A percentile compares a stretch with the other conserved stretches of the same genome.
phyloP scores from a whole-genome alignment of 2,797 vertebrate species.

The Acomys russatus region DNA sequence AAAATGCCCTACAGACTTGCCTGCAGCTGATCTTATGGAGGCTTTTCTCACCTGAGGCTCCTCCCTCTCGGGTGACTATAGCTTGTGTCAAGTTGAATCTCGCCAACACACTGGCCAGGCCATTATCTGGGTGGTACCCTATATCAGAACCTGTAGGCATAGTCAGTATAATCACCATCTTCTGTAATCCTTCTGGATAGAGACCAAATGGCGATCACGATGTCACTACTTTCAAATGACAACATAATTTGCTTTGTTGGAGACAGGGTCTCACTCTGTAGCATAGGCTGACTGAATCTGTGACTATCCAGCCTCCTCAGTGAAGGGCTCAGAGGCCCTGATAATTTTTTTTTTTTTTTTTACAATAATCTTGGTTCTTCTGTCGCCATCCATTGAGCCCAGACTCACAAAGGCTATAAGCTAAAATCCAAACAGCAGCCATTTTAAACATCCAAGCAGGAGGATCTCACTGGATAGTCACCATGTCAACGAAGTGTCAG shows the following conservation, averaged over 20 bases:
- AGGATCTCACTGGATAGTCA: not conserved
- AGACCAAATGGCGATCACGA: not conserved
- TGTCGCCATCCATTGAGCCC: not conserved
- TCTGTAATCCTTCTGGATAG: not conserved
- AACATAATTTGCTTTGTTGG: not conserved
- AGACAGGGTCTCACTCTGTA: not conserved
- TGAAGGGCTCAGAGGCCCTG: not conserved
- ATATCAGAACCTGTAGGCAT: not conserved
- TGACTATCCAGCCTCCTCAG: not conserved
- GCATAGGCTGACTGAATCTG: not conserved
- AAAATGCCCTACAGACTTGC: not conserved
- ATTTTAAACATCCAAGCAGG: not conserved
- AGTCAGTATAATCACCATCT: not conserved
- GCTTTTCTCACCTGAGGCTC: not conserved
- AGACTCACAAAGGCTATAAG: not conserved
- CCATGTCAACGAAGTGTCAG: not conserved
- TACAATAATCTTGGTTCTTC: not conserved
- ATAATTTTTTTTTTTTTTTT: not conserved
- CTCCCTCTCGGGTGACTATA: not conserved
- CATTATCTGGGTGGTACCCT: not conserved
- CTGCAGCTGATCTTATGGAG: not conserved
- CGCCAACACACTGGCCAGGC: not conserved
- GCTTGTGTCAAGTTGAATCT: not conserved
- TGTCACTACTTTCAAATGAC: not conserved
- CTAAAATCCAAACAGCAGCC: not conserved